Conservation (phyloP, 1,140 invertebrate species). For the Drosophila albomicans region DNA sequence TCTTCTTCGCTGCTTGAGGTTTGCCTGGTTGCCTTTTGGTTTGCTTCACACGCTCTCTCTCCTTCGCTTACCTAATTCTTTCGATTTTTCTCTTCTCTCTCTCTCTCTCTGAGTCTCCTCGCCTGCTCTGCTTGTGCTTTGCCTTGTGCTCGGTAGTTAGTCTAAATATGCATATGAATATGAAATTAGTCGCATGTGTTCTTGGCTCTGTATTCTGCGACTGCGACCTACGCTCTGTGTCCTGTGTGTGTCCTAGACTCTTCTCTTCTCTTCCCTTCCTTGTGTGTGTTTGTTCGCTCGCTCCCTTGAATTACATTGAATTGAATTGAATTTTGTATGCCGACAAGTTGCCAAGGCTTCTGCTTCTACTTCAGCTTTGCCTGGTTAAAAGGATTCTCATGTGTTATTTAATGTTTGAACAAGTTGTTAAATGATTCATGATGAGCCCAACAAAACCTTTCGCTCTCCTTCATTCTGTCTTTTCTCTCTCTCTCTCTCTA, state of each 20-base stretch:
- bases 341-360: slow-evolving; percentile 29
- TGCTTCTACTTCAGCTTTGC: neutral
- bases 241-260: neutral
- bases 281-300: neutral
- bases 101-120: neutral
- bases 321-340: slow-evolving; percentile 77
- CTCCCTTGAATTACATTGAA: slow-evolving; percentile 44
- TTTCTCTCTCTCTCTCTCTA: no score
- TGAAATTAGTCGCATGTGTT: slow-evolving; percentile 79
- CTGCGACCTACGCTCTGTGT: neutral
- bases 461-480: no score
- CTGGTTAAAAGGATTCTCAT: slow-evolving; percentile 56
- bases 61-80: slow-evolving; percentile 3
- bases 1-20: neutral
- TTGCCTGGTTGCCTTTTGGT: slow-evolving; percentile 43
- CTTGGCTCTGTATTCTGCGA: slow-evolving; percentile 31
- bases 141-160: slow-evolving; percentile 52
- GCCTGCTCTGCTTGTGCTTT: neutral
- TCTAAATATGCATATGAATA: slow-evolving; percentile 82
- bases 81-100: slow-evolving; percentile 1
- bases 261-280: no score
- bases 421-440: slow-evolving; percentile 75
- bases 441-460: slow-evolving; percentile 10
- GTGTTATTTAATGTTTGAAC: slow-evolving; percentile 74
- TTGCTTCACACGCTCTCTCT: slow-evolving; percentile 23